Evolutionary conservation across 2,888 invertebrate species (phyloP).

Genomic region (Torymus auratus): DNA sequence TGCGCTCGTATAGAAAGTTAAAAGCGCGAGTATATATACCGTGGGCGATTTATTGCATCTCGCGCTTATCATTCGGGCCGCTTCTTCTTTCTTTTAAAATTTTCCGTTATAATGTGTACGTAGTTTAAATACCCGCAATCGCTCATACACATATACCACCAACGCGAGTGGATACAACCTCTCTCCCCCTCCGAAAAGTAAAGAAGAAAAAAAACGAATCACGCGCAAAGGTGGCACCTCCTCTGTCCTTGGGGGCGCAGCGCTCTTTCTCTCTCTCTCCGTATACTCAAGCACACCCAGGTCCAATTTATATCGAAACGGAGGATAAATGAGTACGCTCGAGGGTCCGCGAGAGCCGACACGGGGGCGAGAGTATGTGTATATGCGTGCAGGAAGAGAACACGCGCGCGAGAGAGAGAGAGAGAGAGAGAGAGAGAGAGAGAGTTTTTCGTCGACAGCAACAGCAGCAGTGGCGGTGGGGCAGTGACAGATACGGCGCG

Average conservation of each 20-base stretch:
- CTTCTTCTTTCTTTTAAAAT: too few relatives aligned
- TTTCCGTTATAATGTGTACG: too few relatives aligned
- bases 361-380: too few relatives aligned
- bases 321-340: conserved; percentile 36
- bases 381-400: too few relatives aligned
- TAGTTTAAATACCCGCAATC: background rate
- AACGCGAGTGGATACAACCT: background rate
- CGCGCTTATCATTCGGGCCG: too few relatives aligned
- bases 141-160: background rate
- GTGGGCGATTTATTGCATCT: too few relatives aligned
- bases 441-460: too few relatives aligned
- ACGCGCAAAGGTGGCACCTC: conserved; percentile 61
- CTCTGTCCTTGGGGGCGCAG: conserved; percentile 49
- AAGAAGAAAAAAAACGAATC: background rate
- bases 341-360: conserved; percentile 13
- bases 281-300: background rate
- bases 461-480: conserved; percentile 11
- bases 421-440: too few relatives aligned
- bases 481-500: conserved; percentile 61
- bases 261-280: background rate
- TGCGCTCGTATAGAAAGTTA: too few relatives aligned
- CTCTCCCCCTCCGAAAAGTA: background rate
- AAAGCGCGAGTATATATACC: too few relatives aligned
- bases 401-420: too few relatives aligned
- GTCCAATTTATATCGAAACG: conserved; percentile 63